Evolutionary conservation across 2,113 vertebrate genomes (phyloP).

Genomic region (Coptodon bakossiorum): DNA sequence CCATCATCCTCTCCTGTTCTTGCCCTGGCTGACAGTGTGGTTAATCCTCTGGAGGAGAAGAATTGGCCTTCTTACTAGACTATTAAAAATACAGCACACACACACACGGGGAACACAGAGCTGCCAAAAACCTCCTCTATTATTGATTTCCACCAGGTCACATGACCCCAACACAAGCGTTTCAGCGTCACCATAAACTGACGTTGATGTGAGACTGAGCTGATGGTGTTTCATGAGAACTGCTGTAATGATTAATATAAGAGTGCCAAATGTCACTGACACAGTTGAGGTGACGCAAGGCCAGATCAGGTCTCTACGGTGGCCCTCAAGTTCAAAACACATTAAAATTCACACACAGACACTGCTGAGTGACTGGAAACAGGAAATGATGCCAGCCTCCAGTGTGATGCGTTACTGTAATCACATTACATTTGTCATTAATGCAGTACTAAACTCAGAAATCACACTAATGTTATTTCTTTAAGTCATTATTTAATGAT

Average conservation of each 20-base stretch:
- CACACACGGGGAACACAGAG: neutral
- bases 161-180: neutral
- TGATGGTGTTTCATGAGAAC: neutral
- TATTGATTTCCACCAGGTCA: neutral
- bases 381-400: neutral
- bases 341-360: neutral
- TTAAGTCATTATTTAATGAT: neutral
- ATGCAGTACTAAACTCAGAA: neutral
- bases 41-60: neutral
- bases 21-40: neutral
- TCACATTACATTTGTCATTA: neutral
- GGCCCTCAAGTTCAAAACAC: neutral
- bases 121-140: neutral
- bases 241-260: neutral
- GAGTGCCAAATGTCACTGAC: neutral
- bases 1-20: conserved; percentile 1
- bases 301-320: neutral
- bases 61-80: neutral
- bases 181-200: neutral
- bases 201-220: neutral
- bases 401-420: neutral
- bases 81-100: conserved; percentile 6
- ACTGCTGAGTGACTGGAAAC: neutral
- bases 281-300: neutral
- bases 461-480: neutral